These are phyloP conservation scores for Acrocyrtus sp. DNA, from an alignment of 2,888 invertebrate species.

Conservation along the genomic window DNA sequence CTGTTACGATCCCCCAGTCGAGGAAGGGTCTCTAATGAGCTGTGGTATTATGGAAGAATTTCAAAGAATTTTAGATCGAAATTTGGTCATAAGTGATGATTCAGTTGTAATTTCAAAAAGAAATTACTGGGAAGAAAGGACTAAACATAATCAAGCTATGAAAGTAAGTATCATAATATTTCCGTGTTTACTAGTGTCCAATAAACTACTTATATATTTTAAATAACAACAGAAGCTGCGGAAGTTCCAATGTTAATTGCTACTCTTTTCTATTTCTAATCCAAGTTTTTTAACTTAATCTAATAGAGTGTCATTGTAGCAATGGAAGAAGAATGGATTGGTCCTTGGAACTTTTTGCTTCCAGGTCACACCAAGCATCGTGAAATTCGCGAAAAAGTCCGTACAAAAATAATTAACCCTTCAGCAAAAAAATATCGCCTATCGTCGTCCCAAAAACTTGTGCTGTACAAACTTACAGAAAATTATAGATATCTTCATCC, in stretches of 20 bases:
- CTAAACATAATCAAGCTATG: conserved; percentile 54
- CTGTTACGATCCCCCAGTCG: conserved; percentile 37
- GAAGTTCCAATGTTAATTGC: too few relatives aligned
- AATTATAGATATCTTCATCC: conserved; percentile 49
- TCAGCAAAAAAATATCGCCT: conserved; percentile 34
- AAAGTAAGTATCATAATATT: conserved; percentile 17
- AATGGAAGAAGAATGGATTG: conserved; percentile 60
- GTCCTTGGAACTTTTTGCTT: conserved; percentile 57
- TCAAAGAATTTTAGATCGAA: conserved; percentile 51
- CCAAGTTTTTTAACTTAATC: too few relatives aligned
- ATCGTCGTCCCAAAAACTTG: conserved; percentile 30
- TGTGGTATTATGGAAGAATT: conserved; percentile 55
- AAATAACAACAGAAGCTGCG: too few relatives aligned
- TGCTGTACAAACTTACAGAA: conserved; percentile 59
- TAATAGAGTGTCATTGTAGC: conserved; percentile 47
- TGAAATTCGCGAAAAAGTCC: conserved; percentile 48
- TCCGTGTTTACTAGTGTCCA: too few relatives aligned
- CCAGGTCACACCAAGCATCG: conserved; percentile 55
- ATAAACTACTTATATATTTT: too few relatives aligned
- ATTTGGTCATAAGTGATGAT: conserved; percentile 55
- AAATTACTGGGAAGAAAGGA: conserved; percentile 58
- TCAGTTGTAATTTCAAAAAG: conserved; percentile 42
- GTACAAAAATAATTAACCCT: conserved; percentile 23
- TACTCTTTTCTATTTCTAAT: neutral
- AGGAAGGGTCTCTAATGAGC: conserved; percentile 36